Evolutionary conservation across 2,113 vertebrate species (phyloP), one percentile per base, ranked within the genome.

Genomic region (Sturnus vulgaris): DNA sequence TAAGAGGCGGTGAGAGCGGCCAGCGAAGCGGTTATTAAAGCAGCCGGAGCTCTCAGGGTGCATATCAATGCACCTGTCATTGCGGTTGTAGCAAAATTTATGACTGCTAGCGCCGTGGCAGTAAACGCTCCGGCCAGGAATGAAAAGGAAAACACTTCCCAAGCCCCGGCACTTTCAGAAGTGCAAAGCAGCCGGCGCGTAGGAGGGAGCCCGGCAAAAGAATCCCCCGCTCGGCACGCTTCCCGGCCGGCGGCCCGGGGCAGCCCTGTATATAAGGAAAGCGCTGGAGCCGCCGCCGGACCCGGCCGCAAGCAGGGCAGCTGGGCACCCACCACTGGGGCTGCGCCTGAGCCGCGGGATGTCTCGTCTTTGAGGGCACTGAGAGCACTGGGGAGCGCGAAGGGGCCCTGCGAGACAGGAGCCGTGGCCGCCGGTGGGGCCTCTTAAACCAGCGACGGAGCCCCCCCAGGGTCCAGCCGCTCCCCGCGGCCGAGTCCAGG

Each of bases 61-160:
- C 99, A 99, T 99, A 99, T 99, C 98, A 99, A 99, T 99, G 98
- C 99, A 99, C 99, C 99, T 99, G 99, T 99, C 99, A 99, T 96
- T 98, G 98, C 97, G 98, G 98, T 98, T 98, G 98, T 98, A 97
- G 98, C 98, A 98, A 98, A 99, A 99, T 99, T 99, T 99, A 99
- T 99, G 99, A 99, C 98, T 98, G 93, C 98, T 96, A 98, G 98
- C 98, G 95, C 98, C 96, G 97, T 98, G 98, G 98, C 98, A 98
- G 98, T 98, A 99, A 99, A 99, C 98, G 98, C 98, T 98, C 98
- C 97, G 97, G 98, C 98, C 98, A 98, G 98, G 98, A 98, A 98
- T 98, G 98, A 98, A 98, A 99, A 98, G 98, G 97, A 98, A 98
- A 98, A 98, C 98, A 98, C 97, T 98, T 98, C 97, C 97, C 98